Base-by-base conservation (phyloP, 2,888 invertebrate genomes). In the Plebejus melissa region DNA sequence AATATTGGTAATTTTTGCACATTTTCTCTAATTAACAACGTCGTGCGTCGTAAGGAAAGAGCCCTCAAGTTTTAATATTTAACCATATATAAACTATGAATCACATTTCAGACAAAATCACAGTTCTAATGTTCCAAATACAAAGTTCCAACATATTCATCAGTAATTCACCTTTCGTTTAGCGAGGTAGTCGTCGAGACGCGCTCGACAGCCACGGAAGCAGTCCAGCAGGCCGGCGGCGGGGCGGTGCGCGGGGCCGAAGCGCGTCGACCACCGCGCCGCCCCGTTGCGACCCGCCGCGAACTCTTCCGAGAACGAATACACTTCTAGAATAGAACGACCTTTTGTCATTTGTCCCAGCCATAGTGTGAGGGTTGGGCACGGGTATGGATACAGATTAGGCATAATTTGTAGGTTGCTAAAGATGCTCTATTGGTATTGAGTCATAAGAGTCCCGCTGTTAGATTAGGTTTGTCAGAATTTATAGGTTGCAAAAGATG, bases 161-260 rank as follows among this genome's bases (percentile, higher is more conserved):
- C 22, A 22, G 22, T 22, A 22, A 22, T 22, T 65, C 81, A 97
- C 97, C 95, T 97, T 96, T 87, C 97, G 94, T 84, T 96, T 96
- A 4, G 97, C 97, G 78, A 97, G 92, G 83, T 97, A 97, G 87
- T 97, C 97, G 83, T 96, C 96, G 72, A 97, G 90, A 77, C 96
- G 94, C 41, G 96, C 95, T 74, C 97, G 94, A 83, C 97, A 97
- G 16, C 96, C 96, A 77, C 96, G 90, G 85, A 97, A 96, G 87
- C 97, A 97, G 82, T 96, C 96, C 85, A 97, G 95, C 60, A 97
- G 92, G 50, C 96, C 95, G 2, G 94, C 87, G 4, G 92, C 88
- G 1, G 94, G 94, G 0, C 89, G 85, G 84, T 91, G 92, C 60
- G 91, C 90, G 0, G 93, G 92, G 0, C 92, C 93, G 82, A 93